A percentile compares a stretch with the other conserved stretches of the same genome.
Conservation (phyloP, 2,888 invertebrate genomes). For the Synanthedon vespiformis region DNA sequence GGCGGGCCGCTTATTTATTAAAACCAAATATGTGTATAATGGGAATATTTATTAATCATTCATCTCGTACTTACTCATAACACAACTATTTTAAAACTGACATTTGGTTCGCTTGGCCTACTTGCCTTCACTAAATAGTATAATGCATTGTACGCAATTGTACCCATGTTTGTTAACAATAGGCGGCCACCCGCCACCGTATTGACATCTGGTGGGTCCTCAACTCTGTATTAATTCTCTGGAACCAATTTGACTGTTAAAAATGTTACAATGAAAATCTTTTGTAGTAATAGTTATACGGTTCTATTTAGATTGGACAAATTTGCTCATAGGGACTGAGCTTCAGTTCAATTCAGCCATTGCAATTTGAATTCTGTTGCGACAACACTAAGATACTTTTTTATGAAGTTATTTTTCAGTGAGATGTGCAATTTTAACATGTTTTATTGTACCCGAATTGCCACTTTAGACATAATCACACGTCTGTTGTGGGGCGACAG, state of each 20-base stretch:
- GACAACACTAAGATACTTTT: not conserved
- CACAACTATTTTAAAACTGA: constrained; percentile 17
- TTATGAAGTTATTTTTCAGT: not conserved
- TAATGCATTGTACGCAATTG: constrained; percentile 57
- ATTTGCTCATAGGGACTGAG: not conserved
- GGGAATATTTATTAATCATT: no score
- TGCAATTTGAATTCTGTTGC: not conserved
- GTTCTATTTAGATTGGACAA: not conserved
- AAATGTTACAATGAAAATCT: not conserved
- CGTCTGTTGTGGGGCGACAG: constrained; percentile 29
- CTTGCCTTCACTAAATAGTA: constrained; percentile 51
- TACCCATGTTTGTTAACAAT: constrained; percentile 65
- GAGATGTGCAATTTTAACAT: constrained; percentile 12
- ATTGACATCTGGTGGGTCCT: constrained; percentile 54
- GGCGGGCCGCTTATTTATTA: no score
- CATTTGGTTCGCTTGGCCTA: constrained; percentile 50
- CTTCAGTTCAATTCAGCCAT: not conserved
- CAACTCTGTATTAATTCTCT: constrained; percentile 5
- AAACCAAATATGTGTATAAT: no score
- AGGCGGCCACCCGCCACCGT: constrained; percentile 32
- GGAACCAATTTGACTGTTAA: not conserved
- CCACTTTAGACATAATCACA: constrained; percentile 46
- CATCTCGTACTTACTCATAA: no score
- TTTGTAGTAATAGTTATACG: not conserved
- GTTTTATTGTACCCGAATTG: constrained; percentile 34